phyloP scores from a whole-genome alignment of 2,113 vertebrate genomes.

The Mormyrus lacerda region DNA sequence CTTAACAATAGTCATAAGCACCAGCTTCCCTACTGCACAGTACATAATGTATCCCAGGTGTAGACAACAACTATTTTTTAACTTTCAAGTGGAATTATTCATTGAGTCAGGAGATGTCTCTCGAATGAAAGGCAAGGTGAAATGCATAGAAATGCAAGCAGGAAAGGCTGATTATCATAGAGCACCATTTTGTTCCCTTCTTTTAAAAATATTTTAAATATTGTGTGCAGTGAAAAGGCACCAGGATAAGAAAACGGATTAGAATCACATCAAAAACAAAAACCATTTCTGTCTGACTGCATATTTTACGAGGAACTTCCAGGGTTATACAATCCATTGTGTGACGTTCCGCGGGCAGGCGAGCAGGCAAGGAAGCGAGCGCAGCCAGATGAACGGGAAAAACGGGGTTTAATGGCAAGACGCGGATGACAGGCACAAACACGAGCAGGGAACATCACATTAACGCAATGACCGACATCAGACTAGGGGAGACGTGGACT shows the following conservation, averaged over 20 bases:
- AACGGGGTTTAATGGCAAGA: too few relatives aligned
- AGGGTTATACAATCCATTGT: not conserved
- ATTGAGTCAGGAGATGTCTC: not conserved
- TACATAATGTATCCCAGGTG: not conserved
- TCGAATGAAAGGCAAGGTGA: not conserved
- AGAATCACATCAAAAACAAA: conserved; percentile 8
- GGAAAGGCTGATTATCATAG: conserved; percentile 3
- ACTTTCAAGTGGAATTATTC: conserved; percentile 7
- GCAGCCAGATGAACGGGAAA: too few relatives aligned
- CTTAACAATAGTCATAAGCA: not conserved
- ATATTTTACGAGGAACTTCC: not conserved
- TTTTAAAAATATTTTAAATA: not conserved
- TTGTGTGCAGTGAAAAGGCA: not conserved
- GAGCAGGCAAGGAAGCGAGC: too few relatives aligned
- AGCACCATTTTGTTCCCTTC: not conserved
- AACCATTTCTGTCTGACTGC: not conserved
- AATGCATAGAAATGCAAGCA: not conserved
- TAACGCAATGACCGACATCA: too few relatives aligned
- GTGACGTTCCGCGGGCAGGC: too few relatives aligned
- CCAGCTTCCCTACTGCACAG: not conserved
- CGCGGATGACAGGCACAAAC: too few relatives aligned
- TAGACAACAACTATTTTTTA: not conserved
- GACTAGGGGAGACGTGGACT: too few relatives aligned
- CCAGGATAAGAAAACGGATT: not conserved
- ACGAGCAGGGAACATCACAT: too few relatives aligned